phyloP scores from a whole-genome alignment of 2,888 invertebrate species.

The Limulus polyphemus region DNA sequence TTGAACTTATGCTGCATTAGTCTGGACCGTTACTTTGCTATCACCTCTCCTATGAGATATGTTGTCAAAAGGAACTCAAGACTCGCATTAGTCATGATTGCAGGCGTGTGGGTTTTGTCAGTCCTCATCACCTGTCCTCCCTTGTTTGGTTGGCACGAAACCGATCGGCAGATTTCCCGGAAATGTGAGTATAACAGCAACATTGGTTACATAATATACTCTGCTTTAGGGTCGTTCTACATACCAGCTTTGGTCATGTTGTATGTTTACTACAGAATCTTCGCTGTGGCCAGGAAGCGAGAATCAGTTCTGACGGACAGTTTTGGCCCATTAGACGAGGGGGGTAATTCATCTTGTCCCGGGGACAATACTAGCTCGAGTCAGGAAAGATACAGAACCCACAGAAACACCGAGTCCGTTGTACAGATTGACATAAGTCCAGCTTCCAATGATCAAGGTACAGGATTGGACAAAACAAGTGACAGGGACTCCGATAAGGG shows the following conservation, averaged over 20 bases:
- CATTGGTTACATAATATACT: conserved; percentile 32
- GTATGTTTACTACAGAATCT: conserved; percentile 33
- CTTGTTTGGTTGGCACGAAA: conserved; percentile 30
- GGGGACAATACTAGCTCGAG: no score
- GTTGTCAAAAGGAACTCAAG: conserved; percentile 29
- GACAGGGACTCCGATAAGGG: no score
- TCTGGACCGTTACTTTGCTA: conserved; percentile 34
- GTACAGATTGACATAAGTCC: no score
- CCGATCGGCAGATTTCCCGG: conserved; percentile 13
- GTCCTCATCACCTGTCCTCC: conserved; percentile 32
- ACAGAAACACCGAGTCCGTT: no score
- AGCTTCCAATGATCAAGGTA: no score
- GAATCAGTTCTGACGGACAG: conserved; percentile 11
- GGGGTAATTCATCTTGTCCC: no score
- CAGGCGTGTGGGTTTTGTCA: conserved; percentile 31
- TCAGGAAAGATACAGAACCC: no score
- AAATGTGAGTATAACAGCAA: conserved; percentile 29
- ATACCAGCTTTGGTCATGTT: conserved; percentile 33
- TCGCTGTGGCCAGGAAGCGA: conserved; percentile 27
- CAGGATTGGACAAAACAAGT: no score
- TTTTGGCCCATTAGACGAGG: no score
- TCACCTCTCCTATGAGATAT: conserved; percentile 33
- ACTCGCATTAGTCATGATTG: conserved; percentile 31
- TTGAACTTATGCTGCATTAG: conserved; percentile 35
- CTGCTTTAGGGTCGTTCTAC: conserved; percentile 33